A percentile compares a stretch with the other conserved stretches of the same genome.
These are phyloP conservation scores for Drosophila flavopinicola DNA, from an alignment of 2,888 invertebrate species.

Conservation along the genomic window DNA sequence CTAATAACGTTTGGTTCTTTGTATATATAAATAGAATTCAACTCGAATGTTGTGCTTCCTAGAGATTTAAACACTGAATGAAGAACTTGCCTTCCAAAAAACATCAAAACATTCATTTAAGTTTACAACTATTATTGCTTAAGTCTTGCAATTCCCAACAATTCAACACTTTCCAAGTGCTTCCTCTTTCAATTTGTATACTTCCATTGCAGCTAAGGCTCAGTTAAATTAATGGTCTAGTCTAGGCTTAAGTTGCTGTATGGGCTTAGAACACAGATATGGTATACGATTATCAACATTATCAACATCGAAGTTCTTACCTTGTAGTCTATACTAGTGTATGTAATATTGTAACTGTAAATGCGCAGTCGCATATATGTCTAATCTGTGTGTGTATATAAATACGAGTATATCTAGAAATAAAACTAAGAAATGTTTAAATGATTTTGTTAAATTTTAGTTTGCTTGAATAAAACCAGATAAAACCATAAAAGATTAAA, in stretches of 20 bases:
- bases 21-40: slow-evolving; percentile 44
- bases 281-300: not conserved
- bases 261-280: slow-evolving; percentile 15
- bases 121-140: slow-evolving; percentile 32
- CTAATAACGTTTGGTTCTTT: slow-evolving; percentile 40
- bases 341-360: slow-evolving; percentile 8
- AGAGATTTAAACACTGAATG: slow-evolving; percentile 53
- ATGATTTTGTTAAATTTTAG: slow-evolving; percentile 71
- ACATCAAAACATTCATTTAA: slow-evolving; percentile 28
- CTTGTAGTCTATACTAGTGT: not conserved
- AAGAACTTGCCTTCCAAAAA: slow-evolving; percentile 56
- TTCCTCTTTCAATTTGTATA: slow-evolving; percentile 58
- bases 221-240: slow-evolving; percentile 77
- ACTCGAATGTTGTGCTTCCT: slow-evolving; percentile 74
- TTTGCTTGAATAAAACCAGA: slow-evolving; percentile 70
- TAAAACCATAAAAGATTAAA: slow-evolving; percentile 24
- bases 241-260: slow-evolving; percentile 64
- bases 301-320: slow-evolving; percentile 12
- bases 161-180: slow-evolving; percentile 74
- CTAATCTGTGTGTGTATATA: slow-evolving; percentile 36
- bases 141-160: slow-evolving; percentile 61
- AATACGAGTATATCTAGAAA: slow-evolving; percentile 23
- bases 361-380: slow-evolving; percentile 27
- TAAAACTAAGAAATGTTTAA: slow-evolving; percentile 63
- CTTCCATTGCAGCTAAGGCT: slow-evolving; percentile 55